Conservation (phyloP, 2,888 invertebrate species). For the Cataglyphis rosenhaueri region DNA sequence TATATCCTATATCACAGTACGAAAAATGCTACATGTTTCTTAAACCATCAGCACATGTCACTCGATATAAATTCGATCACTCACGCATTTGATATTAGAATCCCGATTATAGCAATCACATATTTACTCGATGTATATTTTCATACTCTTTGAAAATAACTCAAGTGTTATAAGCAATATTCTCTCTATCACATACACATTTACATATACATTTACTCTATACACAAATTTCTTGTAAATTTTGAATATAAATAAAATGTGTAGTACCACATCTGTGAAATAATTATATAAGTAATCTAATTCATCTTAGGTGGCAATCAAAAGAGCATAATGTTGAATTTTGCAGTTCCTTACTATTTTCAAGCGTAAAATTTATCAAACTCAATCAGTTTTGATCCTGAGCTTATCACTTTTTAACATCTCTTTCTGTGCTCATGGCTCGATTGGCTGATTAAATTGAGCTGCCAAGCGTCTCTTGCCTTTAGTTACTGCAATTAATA, state of each 20-base stretch:
- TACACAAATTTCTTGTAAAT: conserved; percentile 55
- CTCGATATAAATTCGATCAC: conserved; percentile 69
- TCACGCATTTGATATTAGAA: conserved; percentile 55
- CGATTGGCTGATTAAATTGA: conserved; percentile 83
- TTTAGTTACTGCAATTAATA: conserved; percentile 77
- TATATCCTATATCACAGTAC: conserved; percentile 79
- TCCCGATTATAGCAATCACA: conserved; percentile 57
- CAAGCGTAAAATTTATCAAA: neutral
- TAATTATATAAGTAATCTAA: conserved; percentile 66
- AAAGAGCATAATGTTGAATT: conserved; percentile 53
- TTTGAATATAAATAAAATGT: conserved; percentile 58
- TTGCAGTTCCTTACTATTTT: conserved; percentile 1
- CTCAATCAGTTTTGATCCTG: conserved; percentile 27
- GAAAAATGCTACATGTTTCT: conserved; percentile 74
- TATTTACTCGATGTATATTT: conserved; percentile 63
- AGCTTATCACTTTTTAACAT: conserved; percentile 24
- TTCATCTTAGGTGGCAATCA: conserved; percentile 56
- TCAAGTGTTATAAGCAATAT: conserved; percentile 52
- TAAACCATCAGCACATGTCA: conserved; percentile 66
- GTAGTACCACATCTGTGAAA: conserved; percentile 65
- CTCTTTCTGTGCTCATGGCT: conserved; percentile 58
- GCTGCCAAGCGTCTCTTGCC: conserved; percentile 86
- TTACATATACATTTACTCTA: conserved; percentile 63
- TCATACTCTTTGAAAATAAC: conserved; percentile 72
- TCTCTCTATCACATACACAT: conserved; percentile 30